These are phyloP conservation scores for Anisognathus igniventris DNA, from an alignment of 2,797 vertebrate genomes.

Conservation along the genomic window DNA sequence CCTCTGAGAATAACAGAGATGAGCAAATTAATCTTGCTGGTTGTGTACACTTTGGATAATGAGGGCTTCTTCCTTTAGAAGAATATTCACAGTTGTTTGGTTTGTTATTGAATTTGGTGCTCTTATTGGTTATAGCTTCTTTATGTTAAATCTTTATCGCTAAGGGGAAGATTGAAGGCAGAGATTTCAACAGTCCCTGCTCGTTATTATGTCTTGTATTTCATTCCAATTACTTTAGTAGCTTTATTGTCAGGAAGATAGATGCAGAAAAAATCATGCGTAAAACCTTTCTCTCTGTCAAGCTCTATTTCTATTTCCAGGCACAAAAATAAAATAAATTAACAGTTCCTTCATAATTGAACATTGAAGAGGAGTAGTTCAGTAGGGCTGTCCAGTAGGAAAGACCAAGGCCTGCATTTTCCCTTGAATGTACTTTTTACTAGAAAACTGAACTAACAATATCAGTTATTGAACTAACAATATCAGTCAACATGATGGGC, in stretches of 20 bases:
- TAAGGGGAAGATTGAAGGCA: neutral
- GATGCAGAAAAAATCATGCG: neutral
- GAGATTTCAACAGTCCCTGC: neutral
- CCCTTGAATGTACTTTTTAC: neutral
- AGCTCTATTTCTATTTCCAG: neutral
- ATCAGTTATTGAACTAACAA: neutral
- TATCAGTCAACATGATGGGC: neutral
- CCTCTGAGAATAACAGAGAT: neutral
- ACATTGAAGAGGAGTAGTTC: neutral
- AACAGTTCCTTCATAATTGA: neutral
- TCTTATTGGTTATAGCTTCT: neutral
- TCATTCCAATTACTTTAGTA: neutral
- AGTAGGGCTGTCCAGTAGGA: neutral
- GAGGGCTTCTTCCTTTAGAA: neutral
- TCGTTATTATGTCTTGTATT: neutral
- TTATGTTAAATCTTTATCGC: neutral
- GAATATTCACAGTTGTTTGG: neutral
- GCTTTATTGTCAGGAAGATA: neutral
- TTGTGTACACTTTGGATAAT: neutral
- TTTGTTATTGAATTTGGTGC: neutral
- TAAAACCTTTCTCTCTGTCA: neutral
- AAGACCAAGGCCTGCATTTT: neutral
- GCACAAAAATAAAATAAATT: neutral
- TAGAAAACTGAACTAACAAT: neutral
- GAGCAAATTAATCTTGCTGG: neutral